Base-by-base conservation (phyloP, 2,113 vertebrate species). In the Sorex araneus region DNA sequence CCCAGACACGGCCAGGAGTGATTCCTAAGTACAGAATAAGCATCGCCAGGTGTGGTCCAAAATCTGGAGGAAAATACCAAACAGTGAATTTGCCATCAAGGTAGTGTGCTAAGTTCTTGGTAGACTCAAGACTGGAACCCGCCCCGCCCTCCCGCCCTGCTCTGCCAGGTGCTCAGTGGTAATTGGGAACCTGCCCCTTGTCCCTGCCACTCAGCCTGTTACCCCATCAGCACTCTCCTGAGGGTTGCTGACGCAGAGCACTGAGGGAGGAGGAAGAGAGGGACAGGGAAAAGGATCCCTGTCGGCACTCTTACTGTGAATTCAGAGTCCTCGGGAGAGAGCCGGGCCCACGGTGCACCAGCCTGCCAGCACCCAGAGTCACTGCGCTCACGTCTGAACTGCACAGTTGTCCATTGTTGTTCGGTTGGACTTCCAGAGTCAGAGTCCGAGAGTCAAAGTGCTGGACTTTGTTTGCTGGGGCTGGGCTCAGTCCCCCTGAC, bases 341-440 rank as follows among this genome's bases (percentile, higher is more conserved):
- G 32, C 50, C 73, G 40, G 74, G 30, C 32, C 30, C 66, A 64
- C 57, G 9, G 57, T 28, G 13, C 19, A 12, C 81, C 13, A 23
- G 28, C 18, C 10, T 71, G 19, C 60, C 13, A 9, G 34, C 2
- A 0, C n/a, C 50, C 40, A 13, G 54, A 50, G 21, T 16, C 16
- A 25, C 32, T 0, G 1, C 11, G 50, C 6, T 9, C 60, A 9
- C 6, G 0, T 4, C 71, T 66, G 78, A 19, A 2, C 15, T 36
- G 2, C 1, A 57, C 4, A 30, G 21, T 27, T 6, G 0, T 1
- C 32, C 6, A 0, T 40, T 47, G 30, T 66, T 86, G 8, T 47
- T 54, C 7, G 0, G 1, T 0, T 8, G 36, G 12, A 25, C 63
- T 60, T 54, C 73, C 25, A 15, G 16, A 13, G 23, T 60, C 40